Evolutionary conservation across 2,888 invertebrate genomes (phyloP), one percentile per base, ranked within the genome.

Genomic region (Dione vanillae): DNA sequence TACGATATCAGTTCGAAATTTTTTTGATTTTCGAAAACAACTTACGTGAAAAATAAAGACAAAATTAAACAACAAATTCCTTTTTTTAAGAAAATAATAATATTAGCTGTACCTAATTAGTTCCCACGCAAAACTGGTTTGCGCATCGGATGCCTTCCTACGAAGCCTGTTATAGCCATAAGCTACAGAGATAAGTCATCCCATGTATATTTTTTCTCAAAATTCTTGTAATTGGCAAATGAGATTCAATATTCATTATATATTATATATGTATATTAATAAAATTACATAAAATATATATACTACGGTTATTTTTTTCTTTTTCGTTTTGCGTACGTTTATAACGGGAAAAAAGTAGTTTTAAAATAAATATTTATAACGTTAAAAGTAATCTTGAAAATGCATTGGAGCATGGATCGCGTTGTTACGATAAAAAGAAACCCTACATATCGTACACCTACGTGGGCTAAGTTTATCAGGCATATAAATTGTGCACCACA

Each of bases 141-240:
- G 16, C 16, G 16, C 16, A 37, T 19, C 19, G 40, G 19, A 56
- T 37, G 37, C 54, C n/a, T 16, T 37, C 37, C 56, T 56, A 37
- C 16, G 37, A 56, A 12, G 37, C 56, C 56, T 16, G 56, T 56
- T 56, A 37, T 56, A 16, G 37, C 56, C 56, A 56, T 56, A 56
- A 19, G 16, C 37, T 19, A 11, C 37, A 40, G 6, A 56, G 40
- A 56, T 40, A 40, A 37, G 37, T 40, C 54, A 37, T 54, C 56
- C 40, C 12, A 40, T 16, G 0, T 10, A 54, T n/a, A 11, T 16
- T 40, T 35, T 56, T 56, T 56, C 3, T 16, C 37, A 37, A 37
- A n/a, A 54, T 54, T 54, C 54, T 54, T 54, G 0, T 14, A 54
- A 54, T 54, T 54, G 35, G 35, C 54, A 19, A 49, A 19, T 19